A percentile compares a stretch with the other conserved stretches of the same genome.
Evolutionary conservation across 2,888 invertebrate genomes (phyloP).

Genomic region (Oxytorus armatus): DNA sequence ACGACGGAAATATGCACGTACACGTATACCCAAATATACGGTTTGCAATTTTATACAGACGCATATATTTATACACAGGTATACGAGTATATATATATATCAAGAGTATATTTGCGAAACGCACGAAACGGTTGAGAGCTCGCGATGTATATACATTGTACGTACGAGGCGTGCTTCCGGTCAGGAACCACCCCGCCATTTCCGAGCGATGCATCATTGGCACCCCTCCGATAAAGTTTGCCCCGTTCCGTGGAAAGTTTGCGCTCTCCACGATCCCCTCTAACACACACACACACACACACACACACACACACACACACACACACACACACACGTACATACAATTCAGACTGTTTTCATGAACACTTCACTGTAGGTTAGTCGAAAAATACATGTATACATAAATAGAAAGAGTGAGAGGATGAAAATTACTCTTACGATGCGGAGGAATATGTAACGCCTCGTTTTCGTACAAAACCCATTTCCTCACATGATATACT

Average conservation of each 20-base stretch:
- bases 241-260: slow-evolving; percentile 63
- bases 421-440: slow-evolving; percentile 43
- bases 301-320: too few species aligned
- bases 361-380: not conserved
- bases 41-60: slow-evolving; percentile 21
- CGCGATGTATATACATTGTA: slow-evolving; percentile 34
- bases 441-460: slow-evolving; percentile 2
- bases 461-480: slow-evolving; percentile 5
- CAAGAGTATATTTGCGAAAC: slow-evolving; percentile 33
- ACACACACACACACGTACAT: too few species aligned
- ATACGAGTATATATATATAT: too few species aligned
- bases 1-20: slow-evolving; percentile 41
- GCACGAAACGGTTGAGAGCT: slow-evolving; percentile 27
- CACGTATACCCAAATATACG: slow-evolving; percentile 37
- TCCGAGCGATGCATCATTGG: slow-evolving; percentile 80
- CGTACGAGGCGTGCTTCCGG: slow-evolving; percentile 75
- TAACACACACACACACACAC: slow-evolving; percentile 21
- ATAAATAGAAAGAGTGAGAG: too few species aligned
- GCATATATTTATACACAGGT: not conserved
- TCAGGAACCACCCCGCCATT: slow-evolving; percentile 75
- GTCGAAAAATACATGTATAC: not conserved
- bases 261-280: slow-evolving; percentile 19
- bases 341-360: not conserved
- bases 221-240: slow-evolving; percentile 78
- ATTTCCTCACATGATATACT: slow-evolving; percentile 31